Percentiles rank a stretch among this genome's conserved stretches.
These are phyloP conservation scores for Hypotaenidia philippensis DNA, from an alignment of 2,797 vertebrate genomes.

Conservation along the genomic window DNA sequence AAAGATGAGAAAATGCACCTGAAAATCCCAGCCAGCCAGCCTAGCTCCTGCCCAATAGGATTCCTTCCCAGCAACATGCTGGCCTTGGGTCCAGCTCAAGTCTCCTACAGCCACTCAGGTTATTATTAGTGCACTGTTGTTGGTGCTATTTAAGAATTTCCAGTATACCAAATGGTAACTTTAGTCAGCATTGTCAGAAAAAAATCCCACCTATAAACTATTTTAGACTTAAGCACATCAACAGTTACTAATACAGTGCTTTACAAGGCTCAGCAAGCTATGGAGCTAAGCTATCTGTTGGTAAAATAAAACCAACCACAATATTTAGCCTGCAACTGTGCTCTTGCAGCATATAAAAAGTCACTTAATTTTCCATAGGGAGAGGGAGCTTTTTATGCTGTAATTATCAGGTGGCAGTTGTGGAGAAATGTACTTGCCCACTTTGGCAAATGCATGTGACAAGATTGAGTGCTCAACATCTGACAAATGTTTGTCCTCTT, in stretches of 20 bases:
- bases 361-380: slow-evolving; percentile 27
- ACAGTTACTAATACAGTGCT: slow-evolving; percentile 22
- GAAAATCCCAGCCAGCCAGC: background rate
- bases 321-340: slow-evolving; percentile 35
- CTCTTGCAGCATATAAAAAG: background rate
- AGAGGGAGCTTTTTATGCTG: background rate
- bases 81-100: background rate
- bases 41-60: background rate
- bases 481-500: background rate
- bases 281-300: slow-evolving; percentile 49
- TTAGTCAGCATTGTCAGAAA: slow-evolving; percentile 33
- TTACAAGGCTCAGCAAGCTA: slow-evolving; percentile 53
- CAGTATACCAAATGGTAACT: slow-evolving; percentile 16
- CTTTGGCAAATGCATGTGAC: background rate
- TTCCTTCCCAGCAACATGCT: background rate
- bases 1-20: background rate
- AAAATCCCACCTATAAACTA: slow-evolving; percentile 22
- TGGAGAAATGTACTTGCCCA: background rate
- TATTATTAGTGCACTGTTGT: slow-evolving; percentile 24
- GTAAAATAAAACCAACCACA: slow-evolving; percentile 60
- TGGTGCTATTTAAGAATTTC: slow-evolving; percentile 47
- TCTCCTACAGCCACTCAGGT: background rate
- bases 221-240: slow-evolving; percentile 39
- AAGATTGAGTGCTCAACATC: background rate
- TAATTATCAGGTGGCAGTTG: background rate